Evolutionary conservation across 2,113 vertebrate species (phyloP).

Genomic region (Pluvianellus socialis): DNA sequence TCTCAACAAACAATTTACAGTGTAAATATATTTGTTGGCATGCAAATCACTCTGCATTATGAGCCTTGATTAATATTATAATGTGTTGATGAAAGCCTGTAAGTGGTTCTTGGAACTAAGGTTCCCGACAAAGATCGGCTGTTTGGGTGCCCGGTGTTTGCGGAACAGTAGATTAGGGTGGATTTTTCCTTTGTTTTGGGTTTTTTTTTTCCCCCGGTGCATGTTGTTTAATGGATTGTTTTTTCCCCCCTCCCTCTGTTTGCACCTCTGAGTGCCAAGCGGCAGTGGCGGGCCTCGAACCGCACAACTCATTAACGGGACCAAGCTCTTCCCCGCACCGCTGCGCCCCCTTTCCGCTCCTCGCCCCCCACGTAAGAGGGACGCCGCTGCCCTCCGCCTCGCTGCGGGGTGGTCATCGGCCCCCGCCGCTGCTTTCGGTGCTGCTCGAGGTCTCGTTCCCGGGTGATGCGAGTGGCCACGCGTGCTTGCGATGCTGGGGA

Average conservation of each 20-base stretch:
- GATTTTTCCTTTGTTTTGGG: background rate
- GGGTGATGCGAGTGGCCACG: accelerated
- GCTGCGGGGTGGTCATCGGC: background rate
- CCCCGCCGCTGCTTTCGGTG: background rate
- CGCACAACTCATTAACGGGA: constrained; percentile 44
- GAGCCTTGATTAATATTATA: constrained; percentile 85
- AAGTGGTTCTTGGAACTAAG: constrained; percentile 77
- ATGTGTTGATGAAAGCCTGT: constrained; percentile 81
- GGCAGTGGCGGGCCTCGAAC: background rate
- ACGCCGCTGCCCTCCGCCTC: background rate
- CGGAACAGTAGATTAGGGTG: constrained; percentile 70
- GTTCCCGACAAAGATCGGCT: constrained; percentile 75
- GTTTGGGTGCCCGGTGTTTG: constrained; percentile 75
- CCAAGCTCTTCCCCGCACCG: background rate
- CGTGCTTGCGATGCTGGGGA: background rate
- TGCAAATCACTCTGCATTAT: constrained; percentile 82
- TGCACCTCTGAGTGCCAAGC: background rate
- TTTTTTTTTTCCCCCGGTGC: background rate
- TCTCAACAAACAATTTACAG: constrained; percentile 82
- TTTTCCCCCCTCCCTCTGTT: background rate
- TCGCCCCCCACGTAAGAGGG: background rate
- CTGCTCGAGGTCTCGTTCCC: too few relatives aligned
- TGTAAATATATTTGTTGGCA: constrained; percentile 84
- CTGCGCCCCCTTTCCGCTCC: background rate
- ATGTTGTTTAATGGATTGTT: background rate